These are phyloP conservation scores for Meiosimyza platycephala DNA, from an alignment of 2,888 invertebrate genomes.

Conservation along the genomic window DNA sequence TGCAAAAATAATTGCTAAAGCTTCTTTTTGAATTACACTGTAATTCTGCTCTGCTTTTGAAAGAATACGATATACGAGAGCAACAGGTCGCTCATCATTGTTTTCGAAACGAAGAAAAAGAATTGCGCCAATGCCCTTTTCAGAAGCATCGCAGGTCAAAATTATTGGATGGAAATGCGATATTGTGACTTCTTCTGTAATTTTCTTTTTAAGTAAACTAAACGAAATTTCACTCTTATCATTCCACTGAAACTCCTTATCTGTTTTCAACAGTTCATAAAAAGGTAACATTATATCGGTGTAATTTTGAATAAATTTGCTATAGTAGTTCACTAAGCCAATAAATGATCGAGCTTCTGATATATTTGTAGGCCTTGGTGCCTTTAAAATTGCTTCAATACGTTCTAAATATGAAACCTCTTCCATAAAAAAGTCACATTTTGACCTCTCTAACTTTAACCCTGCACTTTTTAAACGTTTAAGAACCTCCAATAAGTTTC, in stretches of 20 bases:
- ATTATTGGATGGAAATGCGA: not conserved
- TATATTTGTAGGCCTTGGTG: slow-evolving; percentile 7
- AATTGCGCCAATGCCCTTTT: not conserved
- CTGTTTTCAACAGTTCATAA: not conserved
- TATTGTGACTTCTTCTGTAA: not conserved
- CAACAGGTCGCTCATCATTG: not conserved
- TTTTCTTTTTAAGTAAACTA: not conserved
- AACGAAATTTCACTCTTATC: too few relatives aligned
- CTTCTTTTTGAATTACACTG: too few relatives aligned
- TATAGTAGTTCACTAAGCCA: slow-evolving; percentile 2
- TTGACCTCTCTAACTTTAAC: slow-evolving; percentile 2
- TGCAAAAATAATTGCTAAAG: too few relatives aligned
- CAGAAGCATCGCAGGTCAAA: not conserved
- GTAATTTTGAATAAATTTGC: slow-evolving; percentile 1
- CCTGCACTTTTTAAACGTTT: not conserved
- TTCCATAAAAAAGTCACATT: not conserved
- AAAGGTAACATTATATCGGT: not conserved
- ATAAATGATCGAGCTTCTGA: slow-evolving; percentile 1
- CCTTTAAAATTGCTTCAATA: slow-evolving; percentile 2
- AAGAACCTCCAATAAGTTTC: not conserved
- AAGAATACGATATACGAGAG: not conserved
- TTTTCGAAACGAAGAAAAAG: not conserved
- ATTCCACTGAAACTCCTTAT: not conserved
- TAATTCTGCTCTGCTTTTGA: not conserved
- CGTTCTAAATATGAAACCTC: slow-evolving; percentile 3